These are phyloP conservation scores for Aphelenchoides besseyi DNA, from an alignment of 1,140 invertebrate species.

Conservation along the genomic window DNA sequence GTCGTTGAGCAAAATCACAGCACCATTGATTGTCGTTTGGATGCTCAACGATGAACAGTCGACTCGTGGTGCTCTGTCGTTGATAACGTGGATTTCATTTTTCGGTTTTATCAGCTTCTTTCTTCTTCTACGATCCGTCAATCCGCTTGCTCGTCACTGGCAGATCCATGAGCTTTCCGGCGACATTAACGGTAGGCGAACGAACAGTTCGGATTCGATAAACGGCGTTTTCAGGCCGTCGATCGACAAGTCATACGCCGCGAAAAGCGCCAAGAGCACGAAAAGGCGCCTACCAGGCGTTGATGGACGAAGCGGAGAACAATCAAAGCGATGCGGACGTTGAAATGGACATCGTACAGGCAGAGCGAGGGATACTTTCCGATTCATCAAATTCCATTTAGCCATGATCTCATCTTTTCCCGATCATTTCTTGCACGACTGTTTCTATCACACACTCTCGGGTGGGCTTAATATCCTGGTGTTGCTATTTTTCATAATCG, in stretches of 20 bases:
- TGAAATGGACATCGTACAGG: conserved; percentile 16
- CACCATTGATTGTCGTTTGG: neutral
- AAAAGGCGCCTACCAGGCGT: neutral
- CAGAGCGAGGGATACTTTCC: conserved; percentile 4
- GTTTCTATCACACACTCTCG: neutral
- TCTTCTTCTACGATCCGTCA: neutral
- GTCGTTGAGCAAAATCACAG: conserved; percentile 12
- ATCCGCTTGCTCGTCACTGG: neutral
- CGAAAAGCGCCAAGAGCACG: neutral
- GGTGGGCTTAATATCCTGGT: neutral
- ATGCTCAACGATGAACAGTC: neutral
- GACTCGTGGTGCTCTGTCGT: neutral
- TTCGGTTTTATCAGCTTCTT: neutral
- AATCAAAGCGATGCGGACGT: conserved; percentile 8
- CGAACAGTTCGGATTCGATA: neutral
- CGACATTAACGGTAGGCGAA: conserved; percentile 11
- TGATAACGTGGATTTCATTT: neutral
- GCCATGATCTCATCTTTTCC: conserved; percentile 10
- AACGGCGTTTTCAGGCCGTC: neutral
- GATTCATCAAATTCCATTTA: conserved; percentile 16
- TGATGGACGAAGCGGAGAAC: conserved; percentile 8
- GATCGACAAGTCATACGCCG: neutral
- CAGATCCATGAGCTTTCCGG: neutral
- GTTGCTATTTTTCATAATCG: no score
- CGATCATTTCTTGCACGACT: neutral